phyloP scores from a whole-genome alignment of 2,113 vertebrate genomes.

The Hydropotes inermis region DNA sequence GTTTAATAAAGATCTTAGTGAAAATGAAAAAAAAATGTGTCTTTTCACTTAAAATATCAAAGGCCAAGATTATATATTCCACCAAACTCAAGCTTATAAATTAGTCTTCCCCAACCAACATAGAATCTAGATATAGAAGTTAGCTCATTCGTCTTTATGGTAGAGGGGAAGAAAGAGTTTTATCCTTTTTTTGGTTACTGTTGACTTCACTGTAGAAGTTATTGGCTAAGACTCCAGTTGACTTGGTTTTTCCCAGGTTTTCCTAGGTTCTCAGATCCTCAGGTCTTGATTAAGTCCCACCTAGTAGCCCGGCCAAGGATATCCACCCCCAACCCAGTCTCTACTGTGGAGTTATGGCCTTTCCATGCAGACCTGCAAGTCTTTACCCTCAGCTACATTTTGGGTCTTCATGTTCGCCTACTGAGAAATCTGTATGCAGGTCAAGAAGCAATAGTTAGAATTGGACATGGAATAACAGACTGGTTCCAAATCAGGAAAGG shows the following conservation, averaged over 20 bases:
- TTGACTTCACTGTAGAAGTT: not conserved
- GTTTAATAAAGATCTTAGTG: not conserved
- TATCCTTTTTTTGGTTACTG: not conserved
- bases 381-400: not conserved
- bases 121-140: not conserved
- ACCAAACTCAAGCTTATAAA: not conserved
- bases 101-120: not conserved
- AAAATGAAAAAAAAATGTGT: not conserved
- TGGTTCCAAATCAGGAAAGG: not conserved
- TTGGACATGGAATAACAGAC: not conserved
- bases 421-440: not conserved
- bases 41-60: not conserved
- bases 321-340: not conserved
- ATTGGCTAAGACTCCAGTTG: not conserved
- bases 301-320: not conserved
- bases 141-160: not conserved
- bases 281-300: not conserved
- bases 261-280: not conserved
- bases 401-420: not conserved
- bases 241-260: not conserved
- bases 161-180: not conserved
- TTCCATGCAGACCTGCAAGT: not conserved
- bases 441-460: not conserved
- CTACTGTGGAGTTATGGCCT: not conserved
- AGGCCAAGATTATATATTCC: not conserved